Percentiles rank a stretch among this genome's conserved stretches.
phyloP scores from a whole-genome alignment of 2,797 vertebrate genomes.

The Malurus leucopterus region DNA sequence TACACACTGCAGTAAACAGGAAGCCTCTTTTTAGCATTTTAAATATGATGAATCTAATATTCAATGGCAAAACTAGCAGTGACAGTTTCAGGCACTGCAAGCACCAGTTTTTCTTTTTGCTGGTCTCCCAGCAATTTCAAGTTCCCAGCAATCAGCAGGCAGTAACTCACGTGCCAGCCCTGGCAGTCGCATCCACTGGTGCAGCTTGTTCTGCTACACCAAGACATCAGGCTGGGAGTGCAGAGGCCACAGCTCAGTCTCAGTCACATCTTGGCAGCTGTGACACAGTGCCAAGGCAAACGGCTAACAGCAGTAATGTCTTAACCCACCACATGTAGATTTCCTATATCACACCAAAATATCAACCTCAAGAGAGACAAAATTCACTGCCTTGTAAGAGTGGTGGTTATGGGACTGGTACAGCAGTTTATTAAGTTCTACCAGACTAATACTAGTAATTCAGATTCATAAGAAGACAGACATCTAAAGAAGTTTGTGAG shows the following conservation, averaged over 20 bases:
- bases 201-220: background rate
- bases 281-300: background rate
- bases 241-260: background rate
- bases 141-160: background rate
- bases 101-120: background rate
- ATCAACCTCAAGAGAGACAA: background rate
- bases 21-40: background rate
- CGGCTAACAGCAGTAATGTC: background rate
- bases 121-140: background rate
- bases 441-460: background rate
- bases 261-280: background rate
- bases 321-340: fast-evolving
- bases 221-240: background rate
- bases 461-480: background rate
- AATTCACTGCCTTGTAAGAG: background rate
- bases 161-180: fast-evolving
- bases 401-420: background rate
- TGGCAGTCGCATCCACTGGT: background rate
- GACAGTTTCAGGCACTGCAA: background rate
- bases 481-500: background rate
- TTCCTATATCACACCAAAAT: background rate
- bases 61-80: background rate
- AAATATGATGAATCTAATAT: background rate
- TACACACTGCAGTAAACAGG: background rate
- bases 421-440: background rate